These are phyloP conservation scores for Chelonia mydas DNA, from an alignment of 2,797 vertebrate genomes.

Conservation along the genomic window DNA sequence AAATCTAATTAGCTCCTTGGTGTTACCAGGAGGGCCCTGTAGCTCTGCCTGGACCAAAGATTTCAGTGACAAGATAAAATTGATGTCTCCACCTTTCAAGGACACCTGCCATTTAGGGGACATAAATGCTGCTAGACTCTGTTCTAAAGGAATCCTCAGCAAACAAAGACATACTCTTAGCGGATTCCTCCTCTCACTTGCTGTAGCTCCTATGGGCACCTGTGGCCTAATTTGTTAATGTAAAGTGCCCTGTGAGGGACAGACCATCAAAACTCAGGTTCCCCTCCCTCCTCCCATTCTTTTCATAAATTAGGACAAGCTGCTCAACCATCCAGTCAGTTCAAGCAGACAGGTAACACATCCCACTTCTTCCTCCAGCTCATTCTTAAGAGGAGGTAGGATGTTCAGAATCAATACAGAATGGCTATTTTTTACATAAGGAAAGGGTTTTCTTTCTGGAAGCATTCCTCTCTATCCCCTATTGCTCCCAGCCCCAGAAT, in stretches of 20 bases:
- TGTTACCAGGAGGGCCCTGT: conserved; percentile 27
- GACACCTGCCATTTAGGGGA: conserved; percentile 12
- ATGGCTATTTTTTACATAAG: background rate
- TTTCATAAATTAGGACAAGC: background rate
- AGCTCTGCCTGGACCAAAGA: conserved; percentile 25
- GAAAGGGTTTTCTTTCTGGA: background rate
- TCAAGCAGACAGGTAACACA: background rate
- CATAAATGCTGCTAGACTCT: background rate
- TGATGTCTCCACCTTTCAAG: conserved; percentile 35
- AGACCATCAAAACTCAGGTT: conserved; percentile 27
- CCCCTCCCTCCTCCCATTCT: background rate
- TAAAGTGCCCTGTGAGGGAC: conserved; percentile 19
- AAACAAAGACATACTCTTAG: conserved; percentile 9
- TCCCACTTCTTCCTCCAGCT: background rate
- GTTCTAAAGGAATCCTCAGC: background rate
- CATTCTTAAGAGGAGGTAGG: background rate
- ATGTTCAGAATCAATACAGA: background rate
- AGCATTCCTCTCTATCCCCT: background rate
- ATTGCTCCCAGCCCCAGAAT: background rate
- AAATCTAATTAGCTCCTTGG: conserved; percentile 71
- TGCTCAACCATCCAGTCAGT: background rate
- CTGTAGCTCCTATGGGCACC: background rate
- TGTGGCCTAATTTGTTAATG: conserved; percentile 30
- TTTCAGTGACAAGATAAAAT: conserved; percentile 43
- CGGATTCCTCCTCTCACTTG: background rate